Base-by-base conservation (phyloP, 1,140 invertebrate genomes). In the Aphis gossypii region DNA sequence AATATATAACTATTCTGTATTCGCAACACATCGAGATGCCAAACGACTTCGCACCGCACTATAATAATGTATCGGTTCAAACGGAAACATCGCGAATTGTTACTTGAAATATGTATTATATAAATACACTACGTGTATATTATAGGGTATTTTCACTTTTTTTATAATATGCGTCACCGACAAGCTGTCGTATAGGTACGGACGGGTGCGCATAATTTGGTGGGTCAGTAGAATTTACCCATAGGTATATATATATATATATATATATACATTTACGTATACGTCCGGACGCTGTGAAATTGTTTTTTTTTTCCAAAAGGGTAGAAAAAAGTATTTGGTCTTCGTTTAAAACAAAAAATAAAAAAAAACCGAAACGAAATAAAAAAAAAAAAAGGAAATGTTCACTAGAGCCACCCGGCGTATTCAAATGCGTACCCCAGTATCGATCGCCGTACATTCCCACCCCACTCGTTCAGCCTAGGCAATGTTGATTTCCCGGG, bases 401-500 rank as follows among this genome's bases (percentile, higher is more conserved):
- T 51, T 88, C 23, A 20, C 25, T 8, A 41, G 35, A 38, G 25
- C 89, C 89, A 41, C 20, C 51, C 35, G 51, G 54, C 46, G 54
- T 90, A 90, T 90, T 60, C 89, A 90, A 90, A 90, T 90, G 35
- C 38, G 38, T 90, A 44, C 89, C n/a, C 56, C 56, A 23, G 21
- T 90, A 90, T 90, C 89, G 89, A 90, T 90, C 54, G 56, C 30
- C 6, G 30, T 76, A 76, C 60, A 68, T n/a, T 30, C 9, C 51
- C n/a, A 23, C 25, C 14, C n/a, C 35, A 21, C 30, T 89, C 60
- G 21, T 41, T 14, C 30, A 30, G 86, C 86, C 46, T n/a, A 88
- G 46, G 44, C 86, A 51, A 90, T 90, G 89, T 60, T 90, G 89
- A 90, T 90, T 90, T 90, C 89, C 89, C 89, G 56, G 38, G 56